Evolutionary conservation across 2,113 vertebrate genomes (phyloP).

Genomic region (Spheniscus mendiculus): DNA sequence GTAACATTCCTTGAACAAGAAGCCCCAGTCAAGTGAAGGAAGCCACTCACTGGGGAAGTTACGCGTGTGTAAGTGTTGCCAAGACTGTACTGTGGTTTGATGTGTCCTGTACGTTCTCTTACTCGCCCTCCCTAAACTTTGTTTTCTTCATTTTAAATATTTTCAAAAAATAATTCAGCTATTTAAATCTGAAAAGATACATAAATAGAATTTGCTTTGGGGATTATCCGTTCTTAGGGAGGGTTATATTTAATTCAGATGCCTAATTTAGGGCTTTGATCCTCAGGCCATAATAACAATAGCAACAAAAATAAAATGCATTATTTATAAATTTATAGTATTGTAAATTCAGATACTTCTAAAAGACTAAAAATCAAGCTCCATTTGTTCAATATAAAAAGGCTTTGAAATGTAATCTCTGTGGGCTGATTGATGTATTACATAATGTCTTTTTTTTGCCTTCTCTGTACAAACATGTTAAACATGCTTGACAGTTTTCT

Average conservation of each 20-base stretch:
- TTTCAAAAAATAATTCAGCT: constrained; percentile 58
- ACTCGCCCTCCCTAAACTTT: not conserved
- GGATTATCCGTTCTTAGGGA: constrained; percentile 46
- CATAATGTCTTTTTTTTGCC: not conserved
- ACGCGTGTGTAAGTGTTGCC: accelerated
- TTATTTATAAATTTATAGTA: constrained; percentile 58
- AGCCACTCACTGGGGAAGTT: not conserved
- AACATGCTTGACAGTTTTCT: constrained; percentile 26
- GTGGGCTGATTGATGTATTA: constrained; percentile 47
- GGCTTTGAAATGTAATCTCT: constrained; percentile 29
- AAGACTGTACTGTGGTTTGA: not conserved
- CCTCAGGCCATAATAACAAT: constrained; percentile 6
- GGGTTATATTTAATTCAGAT: constrained; percentile 61
- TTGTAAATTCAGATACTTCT: constrained; percentile 43
- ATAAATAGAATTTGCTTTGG: constrained; percentile 59
- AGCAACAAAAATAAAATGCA: constrained; percentile 44
- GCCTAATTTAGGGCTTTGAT: constrained; percentile 54
- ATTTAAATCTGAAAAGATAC: constrained; percentile 36
- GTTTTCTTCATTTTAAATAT: constrained; percentile 54
- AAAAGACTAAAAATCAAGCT: constrained; percentile 56
- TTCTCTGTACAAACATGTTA: constrained; percentile 36
- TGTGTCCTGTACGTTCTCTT: not conserved
- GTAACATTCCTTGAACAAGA: not conserved
- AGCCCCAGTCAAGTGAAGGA: not conserved
- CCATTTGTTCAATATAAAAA: constrained; percentile 56